phyloP scores from a whole-genome alignment of 2,888 invertebrate species.

The Apotomis betuletana region DNA sequence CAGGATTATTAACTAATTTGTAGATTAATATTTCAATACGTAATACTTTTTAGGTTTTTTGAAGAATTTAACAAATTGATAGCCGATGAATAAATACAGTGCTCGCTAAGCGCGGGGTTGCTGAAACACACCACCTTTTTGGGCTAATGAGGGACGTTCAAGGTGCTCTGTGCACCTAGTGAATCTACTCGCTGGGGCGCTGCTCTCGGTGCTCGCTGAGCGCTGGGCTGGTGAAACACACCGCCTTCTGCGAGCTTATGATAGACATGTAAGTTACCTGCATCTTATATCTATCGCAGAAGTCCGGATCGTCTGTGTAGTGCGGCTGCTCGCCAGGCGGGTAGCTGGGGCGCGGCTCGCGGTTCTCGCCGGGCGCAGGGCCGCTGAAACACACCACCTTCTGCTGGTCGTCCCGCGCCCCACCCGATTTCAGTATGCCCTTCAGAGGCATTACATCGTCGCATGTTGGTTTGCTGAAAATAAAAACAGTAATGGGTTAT shows the following conservation, averaged over 20 bases:
- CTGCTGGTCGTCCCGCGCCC: slow-evolving; percentile 73
- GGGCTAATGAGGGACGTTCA: no score
- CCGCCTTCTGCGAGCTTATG: no score
- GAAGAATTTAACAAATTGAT: no score
- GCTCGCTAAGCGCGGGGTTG: no score
- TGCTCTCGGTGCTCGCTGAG: slow-evolving; percentile 34
- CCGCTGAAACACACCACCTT: slow-evolving; percentile 79
- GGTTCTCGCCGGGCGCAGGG: slow-evolving; percentile 64
- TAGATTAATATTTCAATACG: no score
- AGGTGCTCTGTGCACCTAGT: slow-evolving; percentile 60
- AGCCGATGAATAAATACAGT: no score
- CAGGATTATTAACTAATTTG: no score
- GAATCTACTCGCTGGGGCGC: slow-evolving; percentile 58
- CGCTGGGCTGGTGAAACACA: no score
- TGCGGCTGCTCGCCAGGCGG: slow-evolving; percentile 68
- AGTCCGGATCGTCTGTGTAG: slow-evolving; percentile 64
- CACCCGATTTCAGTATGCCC: slow-evolving; percentile 74
- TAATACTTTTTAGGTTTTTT: no score
- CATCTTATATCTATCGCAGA: slow-evolving; percentile 65
- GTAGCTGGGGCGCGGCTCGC: slow-evolving; percentile 51
- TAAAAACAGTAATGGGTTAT: background rate
- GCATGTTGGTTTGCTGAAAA: slow-evolving; percentile 66
- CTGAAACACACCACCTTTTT: no score
- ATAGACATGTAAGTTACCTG: slow-evolving; percentile 52
- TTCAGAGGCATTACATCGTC: slow-evolving; percentile 69